These are phyloP conservation scores for Asteroscopus sphinx DNA, from an alignment of 2,888 invertebrate genomes.

Conservation along the genomic window DNA sequence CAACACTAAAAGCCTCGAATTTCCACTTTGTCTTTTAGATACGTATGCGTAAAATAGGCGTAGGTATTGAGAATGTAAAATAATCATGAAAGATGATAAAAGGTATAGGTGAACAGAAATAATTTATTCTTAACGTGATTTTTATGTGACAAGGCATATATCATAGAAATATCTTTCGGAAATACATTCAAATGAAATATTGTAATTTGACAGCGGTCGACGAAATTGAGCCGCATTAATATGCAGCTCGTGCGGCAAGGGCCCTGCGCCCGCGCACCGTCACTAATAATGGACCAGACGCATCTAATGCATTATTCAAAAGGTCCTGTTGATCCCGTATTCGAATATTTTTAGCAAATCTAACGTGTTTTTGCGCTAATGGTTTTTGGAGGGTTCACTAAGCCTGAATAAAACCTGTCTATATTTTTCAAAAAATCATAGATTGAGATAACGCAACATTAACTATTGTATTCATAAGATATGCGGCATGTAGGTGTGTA, in stretches of 20 bases:
- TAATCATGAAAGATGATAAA: slow-evolving; percentile 26
- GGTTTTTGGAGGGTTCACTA: slow-evolving; percentile 44
- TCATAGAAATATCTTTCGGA: slow-evolving; percentile 73
- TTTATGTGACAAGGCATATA: slow-evolving; percentile 65
- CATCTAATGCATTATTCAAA: slow-evolving; percentile 84
- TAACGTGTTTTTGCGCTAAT: slow-evolving; percentile 37
- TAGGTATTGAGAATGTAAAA: slow-evolving; percentile 4
- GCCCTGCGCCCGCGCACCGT: slow-evolving; percentile 75
- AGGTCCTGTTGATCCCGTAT: slow-evolving; percentile 75
- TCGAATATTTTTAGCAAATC: slow-evolving; percentile 72
- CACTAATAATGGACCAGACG: slow-evolving; percentile 80
- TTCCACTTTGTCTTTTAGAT: slow-evolving; percentile 30
- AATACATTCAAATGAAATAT: slow-evolving; percentile 74
- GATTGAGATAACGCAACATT: slow-evolving; percentile 10
- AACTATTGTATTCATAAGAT: slow-evolving; percentile 28
- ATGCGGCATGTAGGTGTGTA: slow-evolving; percentile 28
- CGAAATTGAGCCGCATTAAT: slow-evolving; percentile 79
- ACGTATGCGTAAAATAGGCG: slow-evolving; percentile 3
- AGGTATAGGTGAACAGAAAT: slow-evolving; percentile 27
- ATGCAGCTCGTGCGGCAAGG: slow-evolving; percentile 86
- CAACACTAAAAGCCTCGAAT: slow-evolving; percentile 32
- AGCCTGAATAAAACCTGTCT: slow-evolving; percentile 9
- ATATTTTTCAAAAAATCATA: slow-evolving; percentile 17
- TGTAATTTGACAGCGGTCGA: slow-evolving; percentile 74
- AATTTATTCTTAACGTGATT: slow-evolving; percentile 54